phyloP scores from a whole-genome alignment of 2,888 invertebrate genomes.

The Eumerus sabulonum region DNA sequence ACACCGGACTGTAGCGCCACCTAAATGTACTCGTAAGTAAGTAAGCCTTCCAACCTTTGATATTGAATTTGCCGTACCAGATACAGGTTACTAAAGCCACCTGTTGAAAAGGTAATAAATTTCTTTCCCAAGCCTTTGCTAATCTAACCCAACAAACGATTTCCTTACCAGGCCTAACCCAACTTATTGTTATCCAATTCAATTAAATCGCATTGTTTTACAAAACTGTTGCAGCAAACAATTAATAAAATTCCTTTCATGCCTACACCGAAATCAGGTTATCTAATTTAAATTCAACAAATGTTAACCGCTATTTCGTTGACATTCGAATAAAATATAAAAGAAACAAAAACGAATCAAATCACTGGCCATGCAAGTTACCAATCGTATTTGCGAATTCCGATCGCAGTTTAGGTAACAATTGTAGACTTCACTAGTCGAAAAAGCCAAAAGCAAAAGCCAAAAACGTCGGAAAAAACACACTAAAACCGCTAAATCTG shows the following conservation, averaged over 20 bases:
- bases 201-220: constrained; percentile 5
- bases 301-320: constrained; percentile 60
- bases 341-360: constrained; percentile 20
- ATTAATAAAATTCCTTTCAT: constrained; percentile 50
- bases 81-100: no score
- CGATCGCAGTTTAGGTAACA: constrained; percentile 49
- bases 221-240: no score
- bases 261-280: constrained; percentile 56
- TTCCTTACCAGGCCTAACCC: neutral
- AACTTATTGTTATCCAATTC: constrained; percentile 33
- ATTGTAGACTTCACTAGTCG: constrained; percentile 26
- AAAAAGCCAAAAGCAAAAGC: constrained; percentile 20
- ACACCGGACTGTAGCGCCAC: no score
- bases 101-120: no score
- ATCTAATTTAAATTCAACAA: constrained; percentile 66
- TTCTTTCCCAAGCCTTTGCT: neutral
- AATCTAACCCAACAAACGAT: neutral
- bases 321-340: constrained; percentile 42
- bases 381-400: constrained; percentile 37
- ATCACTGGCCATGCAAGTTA: constrained; percentile 43
- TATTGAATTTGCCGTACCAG: no score
- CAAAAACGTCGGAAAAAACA: no score
- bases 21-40: no score
- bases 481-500: no score
- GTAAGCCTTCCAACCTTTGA: no score